These are phyloP conservation scores for Bombus huntii DNA, from an alignment of 1,140 invertebrate genomes.

Conservation along the genomic window DNA sequence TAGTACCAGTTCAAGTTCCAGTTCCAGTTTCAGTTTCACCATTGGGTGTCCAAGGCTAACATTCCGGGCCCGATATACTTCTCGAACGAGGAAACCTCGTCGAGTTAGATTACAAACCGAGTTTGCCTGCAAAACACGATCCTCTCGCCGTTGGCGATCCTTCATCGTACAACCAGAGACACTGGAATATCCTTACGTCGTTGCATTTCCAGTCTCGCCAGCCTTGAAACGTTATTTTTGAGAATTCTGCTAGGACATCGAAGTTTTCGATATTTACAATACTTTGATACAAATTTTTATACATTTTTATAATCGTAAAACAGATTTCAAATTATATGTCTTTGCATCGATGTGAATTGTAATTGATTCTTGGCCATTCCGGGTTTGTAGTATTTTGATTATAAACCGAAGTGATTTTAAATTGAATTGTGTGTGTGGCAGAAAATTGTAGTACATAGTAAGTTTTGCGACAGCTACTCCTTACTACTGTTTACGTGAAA, in stretches of 20 bases:
- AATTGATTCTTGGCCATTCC: no score
- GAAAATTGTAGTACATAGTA: background rate
- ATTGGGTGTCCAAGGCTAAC: constrained; percentile 31
- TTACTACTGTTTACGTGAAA: background rate
- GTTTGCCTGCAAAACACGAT: constrained; percentile 33
- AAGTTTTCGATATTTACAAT: background rate
- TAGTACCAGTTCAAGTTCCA: constrained; percentile 21
- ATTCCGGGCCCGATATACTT: constrained; percentile 33
- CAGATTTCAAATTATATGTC: no score
- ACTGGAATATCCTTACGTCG: background rate
- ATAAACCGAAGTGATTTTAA: no score
- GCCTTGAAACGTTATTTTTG: background rate
- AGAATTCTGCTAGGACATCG: background rate
- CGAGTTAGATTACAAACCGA: constrained; percentile 46
- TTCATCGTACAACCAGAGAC: background rate
- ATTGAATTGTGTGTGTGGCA: background rate
- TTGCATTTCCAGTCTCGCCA: background rate
- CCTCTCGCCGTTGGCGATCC: background rate
- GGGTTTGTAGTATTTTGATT: no score
- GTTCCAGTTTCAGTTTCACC: constrained; percentile 43
- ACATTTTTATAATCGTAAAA: background rate
- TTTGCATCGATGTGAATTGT: no score
- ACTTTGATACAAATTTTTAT: background rate
- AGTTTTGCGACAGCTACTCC: background rate
- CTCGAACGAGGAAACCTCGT: constrained; percentile 37